Evolutionary conservation across 2,113 vertebrate species (phyloP).

Genomic region (Okapia johnstoni): DNA sequence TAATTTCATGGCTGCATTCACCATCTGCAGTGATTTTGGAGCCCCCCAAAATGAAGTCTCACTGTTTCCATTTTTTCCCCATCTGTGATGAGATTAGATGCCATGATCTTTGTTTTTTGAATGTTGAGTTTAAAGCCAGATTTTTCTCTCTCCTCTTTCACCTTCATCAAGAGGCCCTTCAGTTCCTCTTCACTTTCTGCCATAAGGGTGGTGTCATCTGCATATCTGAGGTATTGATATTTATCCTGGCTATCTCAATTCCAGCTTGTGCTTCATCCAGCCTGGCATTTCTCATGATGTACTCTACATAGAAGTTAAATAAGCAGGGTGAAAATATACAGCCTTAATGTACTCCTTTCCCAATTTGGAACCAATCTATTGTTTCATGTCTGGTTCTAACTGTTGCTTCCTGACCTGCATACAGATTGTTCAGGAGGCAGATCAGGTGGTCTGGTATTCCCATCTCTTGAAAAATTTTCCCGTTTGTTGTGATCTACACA

Average conservation of each 20-base stretch:
- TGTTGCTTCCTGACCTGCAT: neutral
- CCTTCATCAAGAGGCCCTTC: accelerated
- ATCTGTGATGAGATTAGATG: neutral
- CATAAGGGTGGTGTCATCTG: accelerated
- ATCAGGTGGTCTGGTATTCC: neutral
- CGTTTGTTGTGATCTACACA: neutral
- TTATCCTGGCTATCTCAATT: neutral
- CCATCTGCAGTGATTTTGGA: neutral
- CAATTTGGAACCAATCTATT: neutral
- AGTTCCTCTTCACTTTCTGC: neutral
- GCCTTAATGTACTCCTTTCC: neutral
- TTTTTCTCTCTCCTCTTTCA: neutral
- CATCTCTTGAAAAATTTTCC: neutral
- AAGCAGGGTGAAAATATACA: neutral
- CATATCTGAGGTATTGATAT: neutral
- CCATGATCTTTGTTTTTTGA: neutral
- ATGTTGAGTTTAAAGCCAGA: neutral
- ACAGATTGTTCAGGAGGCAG: neutral
- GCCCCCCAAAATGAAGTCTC: neutral
- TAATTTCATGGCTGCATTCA: neutral
- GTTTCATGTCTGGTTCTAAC: neutral
- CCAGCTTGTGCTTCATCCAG: neutral
- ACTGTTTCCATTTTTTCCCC: neutral
- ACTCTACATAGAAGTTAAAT: neutral
- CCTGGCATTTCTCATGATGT: neutral